phyloP scores from a whole-genome alignment of 1,140 invertebrate genomes.

The Rhyacophila brunnea region DNA sequence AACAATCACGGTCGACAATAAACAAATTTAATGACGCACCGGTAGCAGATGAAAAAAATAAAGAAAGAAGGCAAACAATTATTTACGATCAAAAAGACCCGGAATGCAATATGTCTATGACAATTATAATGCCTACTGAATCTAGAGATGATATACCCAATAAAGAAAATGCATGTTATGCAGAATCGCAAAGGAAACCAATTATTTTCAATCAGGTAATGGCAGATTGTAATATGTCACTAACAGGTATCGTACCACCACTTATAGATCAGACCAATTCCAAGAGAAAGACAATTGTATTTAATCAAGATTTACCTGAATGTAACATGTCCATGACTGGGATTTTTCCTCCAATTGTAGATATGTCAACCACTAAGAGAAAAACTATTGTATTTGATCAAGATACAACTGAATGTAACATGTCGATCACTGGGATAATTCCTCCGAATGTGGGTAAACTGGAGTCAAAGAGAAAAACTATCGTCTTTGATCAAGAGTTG shows the following conservation, averaged over 20 bases:
- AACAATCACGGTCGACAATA: too few relatives aligned
- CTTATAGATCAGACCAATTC: neutral
- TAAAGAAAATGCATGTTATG: neutral
- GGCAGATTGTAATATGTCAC: conserved; percentile 10
- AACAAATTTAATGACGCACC: too few relatives aligned
- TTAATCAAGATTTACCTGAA: neutral
- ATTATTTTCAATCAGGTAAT: conserved; percentile 12
- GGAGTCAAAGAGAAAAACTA: neutral
- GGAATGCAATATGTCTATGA: conserved; percentile 10
- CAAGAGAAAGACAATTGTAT: conserved; percentile 3
- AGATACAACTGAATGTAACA: neutral
- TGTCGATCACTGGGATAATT: conserved; percentile 7
- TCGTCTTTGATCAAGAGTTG: too few relatives aligned
- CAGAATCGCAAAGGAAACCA: neutral
- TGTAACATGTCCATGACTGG: neutral
- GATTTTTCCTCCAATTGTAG: neutral
- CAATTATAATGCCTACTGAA: too few relatives aligned
- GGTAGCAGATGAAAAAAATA: too few relatives aligned
- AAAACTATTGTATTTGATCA: conserved; percentile 12
- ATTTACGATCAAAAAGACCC: conserved; percentile 7
- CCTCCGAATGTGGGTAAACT: neutral
- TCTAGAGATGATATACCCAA: too few relatives aligned
- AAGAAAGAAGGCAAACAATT: conserved; percentile 12
- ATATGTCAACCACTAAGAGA: neutral
- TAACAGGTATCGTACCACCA: neutral